phyloP scores from a whole-genome alignment of 2,888 invertebrate genomes.

The Pammene fasciana region DNA sequence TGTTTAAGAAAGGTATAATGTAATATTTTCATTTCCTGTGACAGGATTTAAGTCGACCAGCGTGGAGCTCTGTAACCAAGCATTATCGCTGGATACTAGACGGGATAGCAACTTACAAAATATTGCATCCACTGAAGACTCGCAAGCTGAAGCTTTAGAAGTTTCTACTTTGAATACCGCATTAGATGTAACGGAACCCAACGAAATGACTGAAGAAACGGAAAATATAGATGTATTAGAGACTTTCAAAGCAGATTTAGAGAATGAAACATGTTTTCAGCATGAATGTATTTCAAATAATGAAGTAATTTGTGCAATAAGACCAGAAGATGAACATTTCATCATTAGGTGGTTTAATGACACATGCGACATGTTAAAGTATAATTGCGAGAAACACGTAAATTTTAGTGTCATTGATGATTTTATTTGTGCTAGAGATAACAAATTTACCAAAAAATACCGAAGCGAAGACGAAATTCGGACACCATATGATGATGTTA shows the following conservation, averaged over 20 bases:
- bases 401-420: conserved; percentile 10
- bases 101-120: background rate
- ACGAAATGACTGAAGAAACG: background rate
- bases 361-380: conserved; percentile 5
- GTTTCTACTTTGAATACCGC: background rate
- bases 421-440: conserved; percentile 15
- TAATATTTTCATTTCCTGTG: background rate
- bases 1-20: no score
- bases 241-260: background rate
- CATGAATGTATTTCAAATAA: conserved; percentile 6
- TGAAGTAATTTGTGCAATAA: conserved; percentile 15
- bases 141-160: background rate
- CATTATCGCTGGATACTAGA: conserved; percentile 5
- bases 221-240: background rate
- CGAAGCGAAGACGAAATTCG: background rate
- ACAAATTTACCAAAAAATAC: background rate
- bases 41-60: background rate
- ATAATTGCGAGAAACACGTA: conserved; percentile 21
- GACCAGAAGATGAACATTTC: conserved; percentile 10
- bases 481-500: background rate
- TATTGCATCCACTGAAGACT: no score
- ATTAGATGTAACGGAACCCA: background rate
- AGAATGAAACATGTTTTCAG: background rate
- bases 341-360: conserved; percentile 15
- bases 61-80: conserved; percentile 8